phyloP scores from a whole-genome alignment of 2,888 invertebrate genomes.

The Drosophila acutilabella region DNA sequence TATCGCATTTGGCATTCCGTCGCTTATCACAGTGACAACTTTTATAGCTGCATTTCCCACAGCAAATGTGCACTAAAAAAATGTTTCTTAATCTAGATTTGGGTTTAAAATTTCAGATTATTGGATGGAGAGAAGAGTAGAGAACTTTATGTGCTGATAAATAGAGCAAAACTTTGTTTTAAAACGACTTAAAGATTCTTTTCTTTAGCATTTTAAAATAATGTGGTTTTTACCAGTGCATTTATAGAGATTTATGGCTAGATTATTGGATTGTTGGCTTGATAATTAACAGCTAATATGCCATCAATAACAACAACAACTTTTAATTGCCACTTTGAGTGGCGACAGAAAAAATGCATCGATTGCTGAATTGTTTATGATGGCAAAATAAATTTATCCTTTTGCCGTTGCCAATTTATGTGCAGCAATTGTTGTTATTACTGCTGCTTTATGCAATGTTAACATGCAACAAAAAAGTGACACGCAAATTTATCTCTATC shows the following conservation, averaged over 20 bases:
- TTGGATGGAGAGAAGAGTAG: too few species aligned
- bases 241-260: conserved; percentile 8
- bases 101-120: too few species aligned
- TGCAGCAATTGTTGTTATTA: conserved; percentile 52
- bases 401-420: conserved; percentile 56
- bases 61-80: background rate
- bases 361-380: conserved; percentile 53
- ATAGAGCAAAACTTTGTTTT: too few species aligned
- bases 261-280: background rate
- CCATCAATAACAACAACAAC: conserved; percentile 56
- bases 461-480: conserved; percentile 57
- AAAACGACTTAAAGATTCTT: too few species aligned
- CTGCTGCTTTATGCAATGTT: conserved; percentile 61
- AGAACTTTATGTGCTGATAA: too few species aligned
- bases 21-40: conserved; percentile 20
- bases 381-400: conserved; percentile 49
- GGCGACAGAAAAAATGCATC: conserved; percentile 23
- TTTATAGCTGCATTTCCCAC: conserved; percentile 5
- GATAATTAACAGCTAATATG: conserved; percentile 67
- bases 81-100: too few species aligned
- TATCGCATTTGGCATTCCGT: conserved; percentile 8
- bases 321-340: conserved; percentile 46
- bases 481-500: conserved; percentile 33
- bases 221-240: too few species aligned
- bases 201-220: too few species aligned